phyloP scores from a whole-genome alignment of 2,113 vertebrate genomes.

The Pitta sordida region DNA sequence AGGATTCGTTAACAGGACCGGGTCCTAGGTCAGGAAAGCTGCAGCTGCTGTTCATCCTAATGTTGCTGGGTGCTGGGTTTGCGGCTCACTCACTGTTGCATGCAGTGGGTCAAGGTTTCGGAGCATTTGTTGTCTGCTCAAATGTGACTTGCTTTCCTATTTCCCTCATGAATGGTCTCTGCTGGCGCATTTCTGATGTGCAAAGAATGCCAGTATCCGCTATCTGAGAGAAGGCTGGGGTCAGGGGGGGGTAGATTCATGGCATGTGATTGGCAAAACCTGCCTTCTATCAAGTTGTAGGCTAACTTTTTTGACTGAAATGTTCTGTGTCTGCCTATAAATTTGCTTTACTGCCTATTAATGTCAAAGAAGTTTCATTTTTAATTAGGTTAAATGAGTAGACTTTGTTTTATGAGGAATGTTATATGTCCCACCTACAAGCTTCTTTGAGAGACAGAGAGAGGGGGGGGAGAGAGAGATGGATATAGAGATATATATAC shows the following conservation, averaged over 20 bases:
- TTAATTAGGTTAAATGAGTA: slow-evolving; percentile 76
- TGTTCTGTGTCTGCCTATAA: slow-evolving; percentile 77
- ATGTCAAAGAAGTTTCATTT: slow-evolving; percentile 80
- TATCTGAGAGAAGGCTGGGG: slow-evolving; percentile 77
- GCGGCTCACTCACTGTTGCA: slow-evolving; percentile 75
- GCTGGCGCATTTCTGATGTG: slow-evolving; percentile 83
- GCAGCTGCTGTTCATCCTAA: slow-evolving; percentile 65
- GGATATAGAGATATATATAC: slow-evolving; percentile 4
- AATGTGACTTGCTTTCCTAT: slow-evolving; percentile 82
- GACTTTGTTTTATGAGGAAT: slow-evolving; percentile 73
- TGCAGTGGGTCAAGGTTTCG: slow-evolving; percentile 78
- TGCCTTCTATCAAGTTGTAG: slow-evolving; percentile 81
- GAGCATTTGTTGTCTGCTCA: slow-evolving; percentile 79
- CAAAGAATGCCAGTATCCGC: slow-evolving; percentile 79
- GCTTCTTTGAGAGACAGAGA: slow-evolving; percentile 27
- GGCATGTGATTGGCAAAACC: slow-evolving; percentile 84
- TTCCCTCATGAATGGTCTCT: slow-evolving; percentile 82
- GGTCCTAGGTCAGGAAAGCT: slow-evolving; percentile 69
- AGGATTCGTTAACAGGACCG: slow-evolving; percentile 66
- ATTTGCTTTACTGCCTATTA: slow-evolving; percentile 79
- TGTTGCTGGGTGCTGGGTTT: slow-evolving; percentile 72
- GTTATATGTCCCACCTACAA: slow-evolving; percentile 60
- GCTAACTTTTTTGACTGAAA: slow-evolving; percentile 82
- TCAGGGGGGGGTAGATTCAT: slow-evolving; percentile 79
- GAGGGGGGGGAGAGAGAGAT: not conserved